Percentiles rank a stretch among this genome's conserved stretches.
phyloP scores from a whole-genome alignment of 2,797 vertebrate genomes.

The Merluccius polli region DNA sequence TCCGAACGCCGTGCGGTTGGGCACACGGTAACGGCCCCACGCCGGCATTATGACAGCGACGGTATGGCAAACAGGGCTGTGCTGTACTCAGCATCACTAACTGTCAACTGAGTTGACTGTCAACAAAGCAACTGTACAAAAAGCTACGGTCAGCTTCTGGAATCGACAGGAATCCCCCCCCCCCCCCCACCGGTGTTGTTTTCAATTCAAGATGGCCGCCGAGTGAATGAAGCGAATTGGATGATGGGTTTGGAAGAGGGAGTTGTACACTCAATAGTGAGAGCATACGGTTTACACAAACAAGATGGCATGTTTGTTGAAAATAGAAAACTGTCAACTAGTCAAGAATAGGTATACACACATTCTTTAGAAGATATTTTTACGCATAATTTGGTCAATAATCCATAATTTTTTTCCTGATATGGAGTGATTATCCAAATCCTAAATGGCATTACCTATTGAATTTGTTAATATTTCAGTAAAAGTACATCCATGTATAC shows the following conservation, averaged over 20 bases:
- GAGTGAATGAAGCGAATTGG: background rate
- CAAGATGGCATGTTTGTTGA: background rate
- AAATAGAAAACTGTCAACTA: background rate
- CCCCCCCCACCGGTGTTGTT: background rate
- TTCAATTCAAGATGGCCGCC: background rate
- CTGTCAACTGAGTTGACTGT: background rate
- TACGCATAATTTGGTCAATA: background rate
- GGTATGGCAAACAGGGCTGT: background rate
- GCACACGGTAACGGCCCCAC: background rate
- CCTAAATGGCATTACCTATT: background rate
- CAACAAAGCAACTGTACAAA: background rate
- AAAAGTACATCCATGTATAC: too few relatives aligned
- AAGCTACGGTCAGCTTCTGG: background rate
- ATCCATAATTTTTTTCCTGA: background rate
- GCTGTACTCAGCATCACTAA: background rate
- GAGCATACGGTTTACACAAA: background rate
- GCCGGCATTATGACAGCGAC: background rate
- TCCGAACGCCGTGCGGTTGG: background rate
- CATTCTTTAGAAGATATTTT: background rate
- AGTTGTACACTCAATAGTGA: background rate
- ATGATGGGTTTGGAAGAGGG: background rate
- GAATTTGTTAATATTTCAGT: too few relatives aligned
- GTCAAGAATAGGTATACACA: background rate
- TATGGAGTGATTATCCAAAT: background rate
- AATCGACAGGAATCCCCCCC: background rate